Percentiles rank a stretch among this genome's conserved stretches.
Evolutionary conservation across 2,113 vertebrate species (phyloP).

Genomic region (Ranitomeya variabilis): DNA sequence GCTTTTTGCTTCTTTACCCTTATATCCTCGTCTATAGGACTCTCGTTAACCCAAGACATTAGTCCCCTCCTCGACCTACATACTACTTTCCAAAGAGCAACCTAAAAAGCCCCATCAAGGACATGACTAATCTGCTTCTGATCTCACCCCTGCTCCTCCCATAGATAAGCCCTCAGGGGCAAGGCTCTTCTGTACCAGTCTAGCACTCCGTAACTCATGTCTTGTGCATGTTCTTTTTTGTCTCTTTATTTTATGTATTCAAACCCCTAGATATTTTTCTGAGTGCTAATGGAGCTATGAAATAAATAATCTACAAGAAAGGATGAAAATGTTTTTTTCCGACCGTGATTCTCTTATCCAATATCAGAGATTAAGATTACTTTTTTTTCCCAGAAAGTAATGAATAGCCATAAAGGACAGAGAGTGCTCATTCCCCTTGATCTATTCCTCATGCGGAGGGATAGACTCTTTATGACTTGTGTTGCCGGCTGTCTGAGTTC

Average conservation of each 20-base stretch:
- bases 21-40: too few species aligned
- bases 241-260: not conserved
- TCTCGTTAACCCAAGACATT: too few species aligned
- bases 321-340: not conserved
- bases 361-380: not conserved
- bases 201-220: not conserved
- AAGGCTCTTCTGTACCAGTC: not conserved
- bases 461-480: constrained; percentile 13
- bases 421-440: constrained; percentile 6
- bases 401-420: not conserved
- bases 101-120: not conserved
- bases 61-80: not conserved
- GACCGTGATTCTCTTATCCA: not conserved
- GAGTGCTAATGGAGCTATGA: not conserved
- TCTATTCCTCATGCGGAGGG: constrained; percentile 12
- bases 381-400: not conserved
- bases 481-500: constrained; percentile 22
- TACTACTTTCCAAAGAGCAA: not conserved
- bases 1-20: too few species aligned
- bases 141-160: not conserved
- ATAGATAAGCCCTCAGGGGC: not conserved
- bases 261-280: not conserved
- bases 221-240: not conserved
- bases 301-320: not conserved
- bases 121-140: not conserved